These are phyloP conservation scores for Hydractinia echinata DNA, from an alignment of 30 jellyfish, hydroid and myxozoan genomes.

Conservation along the genomic window DNA sequence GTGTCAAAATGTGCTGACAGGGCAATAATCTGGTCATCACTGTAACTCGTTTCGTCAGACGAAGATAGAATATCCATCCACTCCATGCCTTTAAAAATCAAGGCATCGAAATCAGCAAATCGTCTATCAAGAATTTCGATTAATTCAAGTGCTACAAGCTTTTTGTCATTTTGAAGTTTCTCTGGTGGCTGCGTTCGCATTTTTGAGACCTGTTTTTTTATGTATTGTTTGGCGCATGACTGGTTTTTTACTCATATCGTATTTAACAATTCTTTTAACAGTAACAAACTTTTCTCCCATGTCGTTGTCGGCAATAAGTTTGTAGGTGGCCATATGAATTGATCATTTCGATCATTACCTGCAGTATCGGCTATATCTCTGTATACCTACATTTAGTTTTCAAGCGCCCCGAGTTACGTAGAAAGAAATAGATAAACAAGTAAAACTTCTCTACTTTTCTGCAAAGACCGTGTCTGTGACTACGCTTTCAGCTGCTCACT, in stretches of 20 bases:
- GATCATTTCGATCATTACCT: background rate
- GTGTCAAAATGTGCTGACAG: background rate
- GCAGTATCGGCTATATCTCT: background rate
- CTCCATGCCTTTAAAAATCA: background rate
- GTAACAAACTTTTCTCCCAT: background rate
- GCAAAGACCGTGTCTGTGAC: conserved; percentile 20
- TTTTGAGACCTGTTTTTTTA: background rate
- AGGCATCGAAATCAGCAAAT: background rate
- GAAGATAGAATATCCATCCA: background rate
- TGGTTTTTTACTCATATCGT: background rate
- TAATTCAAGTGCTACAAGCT: background rate
- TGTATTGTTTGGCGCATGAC: background rate
- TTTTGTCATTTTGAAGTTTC: background rate
- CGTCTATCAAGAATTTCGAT: background rate
- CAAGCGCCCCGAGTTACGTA: conserved; percentile 34
- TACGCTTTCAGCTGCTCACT: conserved; percentile 43
- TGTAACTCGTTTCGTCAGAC: background rate
- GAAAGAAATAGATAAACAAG: conserved; percentile 18
- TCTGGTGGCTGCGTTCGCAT: background rate
- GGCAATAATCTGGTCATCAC: background rate
- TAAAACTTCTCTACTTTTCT: conserved; percentile 32
- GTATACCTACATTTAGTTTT: conserved; percentile 25
- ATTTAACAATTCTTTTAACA: background rate
- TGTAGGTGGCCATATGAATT: background rate
- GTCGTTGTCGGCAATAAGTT: background rate